These are phyloP conservation scores for Loriculus beryllinus DNA, from an alignment of 2,797 vertebrate genomes.

Conservation along the genomic window DNA sequence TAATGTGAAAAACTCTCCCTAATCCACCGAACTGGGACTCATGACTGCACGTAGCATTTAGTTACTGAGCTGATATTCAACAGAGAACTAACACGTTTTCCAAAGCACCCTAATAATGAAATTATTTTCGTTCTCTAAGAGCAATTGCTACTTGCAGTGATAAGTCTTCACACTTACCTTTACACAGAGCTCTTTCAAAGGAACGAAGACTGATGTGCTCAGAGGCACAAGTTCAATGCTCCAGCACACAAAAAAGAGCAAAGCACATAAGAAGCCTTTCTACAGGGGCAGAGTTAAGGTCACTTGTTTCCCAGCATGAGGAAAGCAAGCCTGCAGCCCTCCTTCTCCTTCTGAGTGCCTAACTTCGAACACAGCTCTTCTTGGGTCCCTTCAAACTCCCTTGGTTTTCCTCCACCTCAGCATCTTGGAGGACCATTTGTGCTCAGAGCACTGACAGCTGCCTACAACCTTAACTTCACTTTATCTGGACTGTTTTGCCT, in stretches of 20 bases:
- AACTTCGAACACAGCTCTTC: not conserved
- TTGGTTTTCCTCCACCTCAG: not conserved
- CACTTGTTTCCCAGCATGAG: not conserved
- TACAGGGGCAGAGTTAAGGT: conserved; percentile 36
- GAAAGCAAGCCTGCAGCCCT: not conserved
- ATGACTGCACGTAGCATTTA: not conserved
- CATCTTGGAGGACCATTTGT: fast-evolving
- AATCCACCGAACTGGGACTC: not conserved
- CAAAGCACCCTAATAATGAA: not conserved
- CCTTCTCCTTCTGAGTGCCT: not conserved
- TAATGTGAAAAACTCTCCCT: not conserved
- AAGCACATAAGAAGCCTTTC: not conserved
- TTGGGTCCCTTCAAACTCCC: not conserved
- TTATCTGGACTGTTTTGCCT: conserved; percentile 13
- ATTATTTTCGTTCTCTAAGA: not conserved
- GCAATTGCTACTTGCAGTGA: not conserved
- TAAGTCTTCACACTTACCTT: not conserved
- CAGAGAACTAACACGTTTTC: not conserved
- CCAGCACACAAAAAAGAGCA: not conserved
- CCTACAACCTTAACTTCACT: conserved; percentile 8
- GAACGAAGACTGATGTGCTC: not conserved
- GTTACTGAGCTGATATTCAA: not conserved
- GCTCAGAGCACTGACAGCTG: not conserved
- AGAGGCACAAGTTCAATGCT: not conserved
- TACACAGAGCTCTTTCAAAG: not conserved